Base-by-base conservation (phyloP, 2,888 invertebrate genomes). In the Dryococelus australis region DNA sequence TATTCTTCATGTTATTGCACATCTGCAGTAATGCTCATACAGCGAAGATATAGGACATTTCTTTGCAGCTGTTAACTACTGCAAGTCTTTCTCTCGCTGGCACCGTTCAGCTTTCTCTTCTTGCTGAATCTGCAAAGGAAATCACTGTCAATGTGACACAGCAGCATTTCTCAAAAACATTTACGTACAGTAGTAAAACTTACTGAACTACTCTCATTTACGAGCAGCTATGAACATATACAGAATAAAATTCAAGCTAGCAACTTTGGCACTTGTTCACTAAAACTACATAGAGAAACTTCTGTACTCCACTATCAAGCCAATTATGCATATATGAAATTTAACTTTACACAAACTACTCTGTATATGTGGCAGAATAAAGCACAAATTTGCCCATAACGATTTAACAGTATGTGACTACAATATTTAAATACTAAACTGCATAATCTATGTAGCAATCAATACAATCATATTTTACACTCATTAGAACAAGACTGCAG, bases 121-220 rank as follows among this genome's bases (percentile, higher is more conserved):
- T 51, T 51, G 53, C 86, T 80, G 27, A 83, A 86, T 83, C 86
- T 86, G 86, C 27, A 86, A 86, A 86, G 81, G 26, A 86, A 86
- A 86, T 43, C 80, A 81, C 86, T 86, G 86, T 80, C 47, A 86
- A 83, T 28, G 86, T 83, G 80, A 83, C 47, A 79, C 79, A 79
- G 47, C n/a, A 86, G 43, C 20, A 86, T 65, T 65, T 65, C 65
- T 65, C 65, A 24, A 65, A 65, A 51, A 51, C 12, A 51, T 35
- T 35, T 47, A 47, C 12, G 47, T 47, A 47, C 47, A 47, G 47
- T 47, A 47, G 47, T 8, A 65, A 65, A 65, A 65, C n/a, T 65
- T 65, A 65, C 65, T 65, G 24, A 65, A 65, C 65, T 65, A 65
- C 20, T 20, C 20, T 51, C 51, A 51, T 51, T 51, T 51, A 51